Percentiles rank a stretch among this genome's conserved stretches.
These are phyloP conservation scores for Conistra vaccinii DNA, from an alignment of 2,888 invertebrate genomes.

Conservation along the genomic window DNA sequence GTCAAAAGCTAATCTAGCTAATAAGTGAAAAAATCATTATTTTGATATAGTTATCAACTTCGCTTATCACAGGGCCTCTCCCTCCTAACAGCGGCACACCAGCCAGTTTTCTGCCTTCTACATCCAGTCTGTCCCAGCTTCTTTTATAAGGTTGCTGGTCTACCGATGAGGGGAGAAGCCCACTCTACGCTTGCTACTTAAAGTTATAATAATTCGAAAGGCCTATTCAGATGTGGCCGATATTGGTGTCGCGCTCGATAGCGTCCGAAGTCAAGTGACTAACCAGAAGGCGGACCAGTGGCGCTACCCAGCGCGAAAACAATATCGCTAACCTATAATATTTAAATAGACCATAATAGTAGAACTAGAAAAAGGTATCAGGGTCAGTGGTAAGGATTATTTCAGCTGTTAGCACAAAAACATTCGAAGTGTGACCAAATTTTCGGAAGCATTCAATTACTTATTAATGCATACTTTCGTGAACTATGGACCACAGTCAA, in stretches of 20 bases:
- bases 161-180: background rate
- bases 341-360: too few relatives aligned
- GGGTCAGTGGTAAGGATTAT: background rate
- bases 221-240: too few relatives aligned
- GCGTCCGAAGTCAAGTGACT: too few relatives aligned
- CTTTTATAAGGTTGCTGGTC: background rate
- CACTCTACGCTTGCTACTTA: background rate
- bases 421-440: background rate
- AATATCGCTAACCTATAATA: too few relatives aligned
- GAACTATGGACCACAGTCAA: constrained; percentile 37
- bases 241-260: too few relatives aligned
- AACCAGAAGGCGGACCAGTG: too few relatives aligned
- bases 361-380: background rate
- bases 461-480: background rate
- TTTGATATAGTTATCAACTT: background rate
- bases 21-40: too few relatives aligned
- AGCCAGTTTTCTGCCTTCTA: too few relatives aligned
- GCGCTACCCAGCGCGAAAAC: too few relatives aligned
- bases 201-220: background rate
- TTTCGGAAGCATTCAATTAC: constrained; percentile 2
- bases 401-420: background rate
- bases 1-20: background rate
- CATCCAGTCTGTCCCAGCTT: background rate
- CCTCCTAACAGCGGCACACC: background rate
- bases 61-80: background rate